These are phyloP conservation scores for Arctocebus calabarensis DNA, from an alignment of 2,797 vertebrate species.

Conservation along the genomic window DNA sequence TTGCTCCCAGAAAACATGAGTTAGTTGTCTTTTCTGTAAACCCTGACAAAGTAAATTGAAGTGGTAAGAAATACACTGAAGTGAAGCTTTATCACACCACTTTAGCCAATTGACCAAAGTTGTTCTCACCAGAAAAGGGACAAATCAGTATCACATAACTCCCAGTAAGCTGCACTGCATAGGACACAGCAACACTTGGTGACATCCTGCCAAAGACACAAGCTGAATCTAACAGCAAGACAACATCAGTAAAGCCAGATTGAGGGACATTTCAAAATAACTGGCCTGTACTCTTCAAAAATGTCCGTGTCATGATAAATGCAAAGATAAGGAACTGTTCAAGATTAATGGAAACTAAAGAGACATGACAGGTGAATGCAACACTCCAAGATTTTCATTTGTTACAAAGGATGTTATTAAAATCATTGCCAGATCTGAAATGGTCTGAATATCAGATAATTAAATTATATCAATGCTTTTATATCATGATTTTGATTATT, in stretches of 20 bases:
- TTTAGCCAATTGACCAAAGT: neutral
- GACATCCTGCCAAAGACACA: neutral
- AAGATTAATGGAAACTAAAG: neutral
- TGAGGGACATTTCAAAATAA: neutral
- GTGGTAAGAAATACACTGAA: neutral
- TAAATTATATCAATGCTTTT: neutral
- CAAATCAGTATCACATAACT: neutral
- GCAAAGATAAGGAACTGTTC: neutral
- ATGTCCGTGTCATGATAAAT: neutral
- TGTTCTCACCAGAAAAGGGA: neutral
- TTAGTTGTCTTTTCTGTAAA: neutral
- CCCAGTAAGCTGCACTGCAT: neutral
- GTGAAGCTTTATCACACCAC: neutral
- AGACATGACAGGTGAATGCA: neutral
- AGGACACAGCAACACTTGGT: neutral
- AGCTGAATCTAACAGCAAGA: neutral
- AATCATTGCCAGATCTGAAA: neutral
- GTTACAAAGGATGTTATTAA: neutral
- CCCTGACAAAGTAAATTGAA: neutral
- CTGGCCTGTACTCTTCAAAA: neutral
- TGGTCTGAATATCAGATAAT: neutral
- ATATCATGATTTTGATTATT: neutral
- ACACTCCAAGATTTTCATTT: neutral
- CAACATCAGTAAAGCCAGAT: neutral
- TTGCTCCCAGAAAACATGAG: neutral